These are phyloP conservation scores for Leptobrachium leishanense DNA, from an alignment of 2,113 vertebrate genomes.

Conservation along the genomic window DNA sequence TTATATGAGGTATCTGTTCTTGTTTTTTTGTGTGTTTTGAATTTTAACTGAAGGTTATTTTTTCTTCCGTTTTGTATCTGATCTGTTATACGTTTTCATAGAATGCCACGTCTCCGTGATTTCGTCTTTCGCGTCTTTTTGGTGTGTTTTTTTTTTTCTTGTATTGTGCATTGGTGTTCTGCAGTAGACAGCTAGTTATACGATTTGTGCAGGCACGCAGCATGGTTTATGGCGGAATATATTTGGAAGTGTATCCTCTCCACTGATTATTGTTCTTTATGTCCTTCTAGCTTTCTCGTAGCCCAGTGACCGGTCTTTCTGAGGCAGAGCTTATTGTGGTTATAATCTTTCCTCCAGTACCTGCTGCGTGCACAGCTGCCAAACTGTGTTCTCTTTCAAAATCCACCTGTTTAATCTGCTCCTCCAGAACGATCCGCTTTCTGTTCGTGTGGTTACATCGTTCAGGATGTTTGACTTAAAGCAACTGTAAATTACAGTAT, in stretches of 20 bases:
- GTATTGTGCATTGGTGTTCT: not conserved
- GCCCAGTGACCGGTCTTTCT: conserved; percentile 29
- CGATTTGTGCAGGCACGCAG: not conserved
- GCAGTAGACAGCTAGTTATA: not conserved
- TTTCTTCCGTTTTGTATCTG: too few relatives aligned
- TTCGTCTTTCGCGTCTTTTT: not conserved
- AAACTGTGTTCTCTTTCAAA: conserved; percentile 45
- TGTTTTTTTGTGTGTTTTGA: too few relatives aligned
- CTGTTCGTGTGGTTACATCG: conserved; percentile 24
- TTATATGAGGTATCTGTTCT: too few relatives aligned
- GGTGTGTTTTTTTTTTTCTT: not conserved
- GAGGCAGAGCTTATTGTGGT: conserved; percentile 34
- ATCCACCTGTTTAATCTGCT: conserved; percentile 46
- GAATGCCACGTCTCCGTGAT: not conserved
- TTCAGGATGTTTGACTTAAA: conserved; percentile 34
- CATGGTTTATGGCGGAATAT: not conserved
- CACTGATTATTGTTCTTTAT: conserved; percentile 24
- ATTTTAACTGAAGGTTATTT: too few relatives aligned
- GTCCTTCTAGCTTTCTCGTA: conserved; percentile 29
- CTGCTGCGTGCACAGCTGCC: conserved; percentile 44
- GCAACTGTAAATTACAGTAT: conserved; percentile 25
- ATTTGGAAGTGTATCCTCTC: conserved; percentile 15
- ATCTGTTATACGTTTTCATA: not conserved
- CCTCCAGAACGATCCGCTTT: conserved; percentile 18
- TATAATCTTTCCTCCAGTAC: conserved; percentile 45